Conservation (phyloP, 2,888 invertebrate species). For the Tipula confusa region DNA sequence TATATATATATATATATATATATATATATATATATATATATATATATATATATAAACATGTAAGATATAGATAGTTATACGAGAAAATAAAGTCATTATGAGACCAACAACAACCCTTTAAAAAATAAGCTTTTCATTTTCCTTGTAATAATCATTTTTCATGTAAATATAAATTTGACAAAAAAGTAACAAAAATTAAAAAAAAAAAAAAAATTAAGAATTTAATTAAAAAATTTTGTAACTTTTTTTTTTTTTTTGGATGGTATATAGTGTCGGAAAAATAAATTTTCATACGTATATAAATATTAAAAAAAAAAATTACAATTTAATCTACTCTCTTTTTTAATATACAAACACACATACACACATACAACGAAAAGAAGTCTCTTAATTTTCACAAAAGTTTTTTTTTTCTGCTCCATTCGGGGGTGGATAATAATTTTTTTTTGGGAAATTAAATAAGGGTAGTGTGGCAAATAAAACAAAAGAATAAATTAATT, state of each 20-base stretch:
- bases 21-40: too few species aligned
- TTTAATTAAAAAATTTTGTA: neutral
- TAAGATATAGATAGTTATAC: neutral
- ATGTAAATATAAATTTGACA: neutral
- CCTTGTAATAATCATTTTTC: neutral
- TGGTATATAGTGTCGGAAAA: neutral
- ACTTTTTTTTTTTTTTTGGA: neutral
- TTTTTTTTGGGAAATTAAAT: neutral
- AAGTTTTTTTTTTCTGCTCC: neutral
- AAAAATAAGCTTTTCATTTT: neutral
- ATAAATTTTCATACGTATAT: neutral
- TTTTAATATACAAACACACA: neutral
- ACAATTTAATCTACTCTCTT: neutral
- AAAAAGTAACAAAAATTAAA: too few species aligned
- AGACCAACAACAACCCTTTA: neutral
- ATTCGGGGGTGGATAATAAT: neutral
- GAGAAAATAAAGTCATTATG: neutral
- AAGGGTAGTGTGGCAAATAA: neutral
- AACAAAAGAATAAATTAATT: constrained; percentile 20
- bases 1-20: too few species aligned
- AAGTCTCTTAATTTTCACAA: neutral
- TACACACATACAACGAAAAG: neutral
- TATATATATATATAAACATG: too few species aligned
- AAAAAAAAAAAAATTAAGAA: neutral
- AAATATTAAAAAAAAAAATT: neutral